A percentile compares a stretch with the other conserved stretches of the same genome.
phyloP scores from a whole-genome alignment of 2,888 invertebrate species.

The Ptychoptera contaminata region DNA sequence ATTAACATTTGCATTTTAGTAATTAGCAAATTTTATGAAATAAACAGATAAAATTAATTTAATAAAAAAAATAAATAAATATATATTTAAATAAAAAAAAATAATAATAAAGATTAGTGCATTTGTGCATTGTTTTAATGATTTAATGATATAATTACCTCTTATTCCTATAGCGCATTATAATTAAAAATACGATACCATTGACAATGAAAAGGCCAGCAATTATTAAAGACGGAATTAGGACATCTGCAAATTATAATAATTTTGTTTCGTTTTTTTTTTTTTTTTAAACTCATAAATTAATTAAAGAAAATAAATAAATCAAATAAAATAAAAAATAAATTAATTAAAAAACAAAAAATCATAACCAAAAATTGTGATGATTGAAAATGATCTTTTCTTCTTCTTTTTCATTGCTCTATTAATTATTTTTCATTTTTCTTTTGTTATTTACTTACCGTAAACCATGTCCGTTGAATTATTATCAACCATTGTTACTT shows the following conservation, averaged over 20 bases:
- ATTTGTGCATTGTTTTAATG: neutral
- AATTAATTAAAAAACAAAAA: conserved; percentile 4
- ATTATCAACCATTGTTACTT: conserved; percentile 12
- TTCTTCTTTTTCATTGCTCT: too few relatives aligned
- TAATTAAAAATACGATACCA: conserved; percentile 54
- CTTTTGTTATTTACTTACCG: conserved; percentile 10
- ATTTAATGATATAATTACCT: conserved; percentile 10
- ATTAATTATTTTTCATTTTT: too few relatives aligned
- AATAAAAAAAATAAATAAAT: too few relatives aligned
- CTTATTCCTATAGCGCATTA: conserved; percentile 31
- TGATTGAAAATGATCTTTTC: too few relatives aligned
- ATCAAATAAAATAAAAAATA: conserved; percentile 43
- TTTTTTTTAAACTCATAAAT: conserved; percentile 4
- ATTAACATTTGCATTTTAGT: too few relatives aligned
- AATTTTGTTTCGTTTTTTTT: too few relatives aligned
- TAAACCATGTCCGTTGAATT: conserved; percentile 15
- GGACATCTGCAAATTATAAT: conserved; percentile 39
- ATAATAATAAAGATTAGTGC: neutral
- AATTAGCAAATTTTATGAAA: too few relatives aligned
- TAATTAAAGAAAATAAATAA: conserved; percentile 46
- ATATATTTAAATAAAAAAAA: neutral
- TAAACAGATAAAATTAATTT: too few relatives aligned
- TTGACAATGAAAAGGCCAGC: conserved; percentile 55
- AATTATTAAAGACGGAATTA: conserved; percentile 55
- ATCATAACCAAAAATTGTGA: conserved; percentile 6